A percentile compares a stretch with the other conserved stretches of the same genome.
These are phyloP conservation scores for Podarcis muralis DNA, from an alignment of 2,113 vertebrate genomes.

Conservation along the genomic window DNA sequence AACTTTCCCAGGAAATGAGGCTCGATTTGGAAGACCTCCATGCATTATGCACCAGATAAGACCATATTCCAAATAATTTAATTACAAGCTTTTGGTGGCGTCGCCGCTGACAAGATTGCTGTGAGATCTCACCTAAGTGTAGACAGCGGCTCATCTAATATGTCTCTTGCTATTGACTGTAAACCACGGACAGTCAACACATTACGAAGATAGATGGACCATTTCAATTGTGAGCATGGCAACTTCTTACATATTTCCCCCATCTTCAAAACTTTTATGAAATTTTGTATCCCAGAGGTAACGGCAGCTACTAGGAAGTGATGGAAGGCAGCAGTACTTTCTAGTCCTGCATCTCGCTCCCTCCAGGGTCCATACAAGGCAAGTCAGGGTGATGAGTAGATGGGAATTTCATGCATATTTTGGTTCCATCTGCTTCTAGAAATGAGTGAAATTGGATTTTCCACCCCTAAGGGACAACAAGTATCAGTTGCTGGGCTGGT, in stretches of 20 bases:
- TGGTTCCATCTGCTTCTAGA: slow-evolving; percentile 13
- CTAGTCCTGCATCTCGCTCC: neutral
- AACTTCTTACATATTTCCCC: neutral
- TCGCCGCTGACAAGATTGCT: no score
- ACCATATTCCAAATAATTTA: no score
- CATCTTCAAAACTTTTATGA: neutral
- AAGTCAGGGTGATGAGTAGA: neutral
- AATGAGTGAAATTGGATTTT: slow-evolving; percentile 17
- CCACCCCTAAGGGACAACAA: neutral
- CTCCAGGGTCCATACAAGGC: neutral
- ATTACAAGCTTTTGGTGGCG: no score
- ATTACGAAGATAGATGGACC: neutral
- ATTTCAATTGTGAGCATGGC: neutral
- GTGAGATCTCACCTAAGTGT: no score
- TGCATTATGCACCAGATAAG: no score
- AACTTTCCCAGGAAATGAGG: no score
- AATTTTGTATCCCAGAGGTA: neutral
- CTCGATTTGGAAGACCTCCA: no score
- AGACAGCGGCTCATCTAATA: no score
- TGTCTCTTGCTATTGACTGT: no score
- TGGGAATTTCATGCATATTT: slow-evolving; percentile 15
- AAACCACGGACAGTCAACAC: no score
- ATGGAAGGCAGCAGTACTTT: neutral
- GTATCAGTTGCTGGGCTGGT: neutral
- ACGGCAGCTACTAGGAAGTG: neutral